phyloP scores from a whole-genome alignment of 2,113 vertebrate species.

The Trematocara macrostoma region DNA sequence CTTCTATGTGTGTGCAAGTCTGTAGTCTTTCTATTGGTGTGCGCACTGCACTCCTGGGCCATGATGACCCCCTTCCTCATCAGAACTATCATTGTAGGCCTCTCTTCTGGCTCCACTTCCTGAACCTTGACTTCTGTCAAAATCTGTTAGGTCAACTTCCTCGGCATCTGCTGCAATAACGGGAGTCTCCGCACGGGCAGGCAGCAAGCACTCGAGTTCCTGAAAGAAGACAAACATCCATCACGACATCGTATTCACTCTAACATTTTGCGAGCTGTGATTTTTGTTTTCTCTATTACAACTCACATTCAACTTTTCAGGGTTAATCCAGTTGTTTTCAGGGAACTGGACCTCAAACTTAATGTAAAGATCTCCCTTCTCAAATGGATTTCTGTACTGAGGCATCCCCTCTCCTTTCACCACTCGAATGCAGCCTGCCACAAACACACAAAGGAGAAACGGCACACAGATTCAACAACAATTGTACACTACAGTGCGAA shows the following conservation, averaged over 20 bases:
- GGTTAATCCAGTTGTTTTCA: constrained; percentile 97
- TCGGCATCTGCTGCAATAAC: constrained; percentile 87
- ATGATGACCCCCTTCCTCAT: constrained; percentile 93
- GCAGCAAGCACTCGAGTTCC: constrained; percentile 96
- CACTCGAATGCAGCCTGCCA: constrained; percentile 84
- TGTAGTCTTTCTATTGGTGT: constrained; percentile 82
- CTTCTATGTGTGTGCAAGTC: constrained; percentile 10
- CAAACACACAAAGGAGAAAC: not conserved
- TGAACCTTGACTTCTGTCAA: constrained; percentile 86
- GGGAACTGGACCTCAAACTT: constrained; percentile 98
- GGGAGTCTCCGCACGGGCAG: constrained; percentile 86
- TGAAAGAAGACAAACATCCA: constrained; percentile 36
- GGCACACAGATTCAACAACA: not conserved
- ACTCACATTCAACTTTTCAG: constrained; percentile 95
- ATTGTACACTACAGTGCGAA: not conserved
- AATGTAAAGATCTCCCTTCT: constrained; percentile 95
- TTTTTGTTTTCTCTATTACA: not conserved
- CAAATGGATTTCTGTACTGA: constrained; percentile 97
- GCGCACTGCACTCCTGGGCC: constrained; percentile 97
- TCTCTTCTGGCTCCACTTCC: constrained; percentile 87
- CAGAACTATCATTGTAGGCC: constrained; percentile 96
- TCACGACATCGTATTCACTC: not conserved
- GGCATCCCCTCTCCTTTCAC: constrained; percentile 97
- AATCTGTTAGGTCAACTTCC: constrained; percentile 95
- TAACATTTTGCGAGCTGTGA: not conserved